phyloP scores from a whole-genome alignment of 2,113 vertebrate species.

The Charina bottae region DNA sequence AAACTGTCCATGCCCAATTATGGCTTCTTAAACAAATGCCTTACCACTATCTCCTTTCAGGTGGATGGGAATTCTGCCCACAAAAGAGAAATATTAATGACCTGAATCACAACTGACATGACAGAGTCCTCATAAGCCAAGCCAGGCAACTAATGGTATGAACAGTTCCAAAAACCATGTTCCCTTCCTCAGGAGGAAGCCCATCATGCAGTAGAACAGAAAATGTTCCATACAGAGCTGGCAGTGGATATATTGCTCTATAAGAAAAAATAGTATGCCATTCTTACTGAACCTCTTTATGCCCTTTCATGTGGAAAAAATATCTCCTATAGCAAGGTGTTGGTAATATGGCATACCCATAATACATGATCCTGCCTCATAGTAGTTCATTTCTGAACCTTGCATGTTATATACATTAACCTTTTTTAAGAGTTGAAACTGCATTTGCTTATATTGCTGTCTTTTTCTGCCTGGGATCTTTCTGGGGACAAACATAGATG shows the following conservation, averaged over 20 bases:
- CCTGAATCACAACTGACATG: not conserved
- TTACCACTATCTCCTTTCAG: not conserved
- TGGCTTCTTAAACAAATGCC: not conserved
- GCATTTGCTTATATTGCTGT: not conserved
- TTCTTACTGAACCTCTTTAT: not conserved
- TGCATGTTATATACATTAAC: no score
- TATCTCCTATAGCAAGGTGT: not conserved
- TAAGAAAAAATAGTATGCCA: not conserved
- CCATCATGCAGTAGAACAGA: not conserved
- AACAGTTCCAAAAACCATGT: not conserved
- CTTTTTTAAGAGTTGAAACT: no score
- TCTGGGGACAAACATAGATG: not conserved
- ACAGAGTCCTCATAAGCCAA: not conserved
- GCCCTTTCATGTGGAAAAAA: not conserved
- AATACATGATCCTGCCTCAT: not conserved
- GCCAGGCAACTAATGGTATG: not conserved
- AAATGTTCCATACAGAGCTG: not conserved
- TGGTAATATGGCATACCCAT: not conserved
- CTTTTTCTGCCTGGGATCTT: not conserved
- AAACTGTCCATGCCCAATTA: not conserved
- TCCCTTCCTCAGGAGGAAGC: not conserved
- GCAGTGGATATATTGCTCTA: not conserved
- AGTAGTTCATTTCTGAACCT: no score
- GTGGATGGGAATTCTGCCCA: not conserved
- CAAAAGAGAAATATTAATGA: not conserved